These are phyloP conservation scores for Lapara coniferarum DNA, from an alignment of 2,888 invertebrate genomes.

Conservation along the genomic window DNA sequence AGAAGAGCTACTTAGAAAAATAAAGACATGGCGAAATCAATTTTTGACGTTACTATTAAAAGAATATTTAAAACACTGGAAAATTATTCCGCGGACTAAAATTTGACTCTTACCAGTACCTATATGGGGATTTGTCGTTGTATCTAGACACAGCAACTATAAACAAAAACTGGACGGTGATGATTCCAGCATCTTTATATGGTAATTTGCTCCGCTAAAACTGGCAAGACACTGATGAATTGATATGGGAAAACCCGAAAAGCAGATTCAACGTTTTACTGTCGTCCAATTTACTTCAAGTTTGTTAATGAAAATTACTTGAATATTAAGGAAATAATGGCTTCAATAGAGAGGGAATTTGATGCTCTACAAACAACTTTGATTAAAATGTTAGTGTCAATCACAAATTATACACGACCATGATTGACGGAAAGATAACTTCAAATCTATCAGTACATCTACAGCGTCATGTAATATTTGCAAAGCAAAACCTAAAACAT, in stretches of 20 bases:
- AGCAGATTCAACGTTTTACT: neutral
- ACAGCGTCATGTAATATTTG: no score
- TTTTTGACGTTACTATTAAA: no score
- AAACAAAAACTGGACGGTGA: neutral
- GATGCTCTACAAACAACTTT: conserved; percentile 1
- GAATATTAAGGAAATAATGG: conserved; percentile 1
- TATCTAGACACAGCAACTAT: neutral
- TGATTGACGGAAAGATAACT: neutral
- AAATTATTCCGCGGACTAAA: no score
- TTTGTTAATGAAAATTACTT: neutral
- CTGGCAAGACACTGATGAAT: neutral
- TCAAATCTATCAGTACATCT: neutral
- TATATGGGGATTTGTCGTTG: neutral
- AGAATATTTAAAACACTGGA: no score
- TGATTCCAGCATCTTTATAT: neutral
- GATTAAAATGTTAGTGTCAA: neutral
- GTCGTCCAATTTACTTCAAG: neutral
- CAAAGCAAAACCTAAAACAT: no score
- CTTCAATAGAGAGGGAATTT: conserved; percentile 2
- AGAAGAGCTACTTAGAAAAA: neutral
- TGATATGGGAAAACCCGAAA: neutral
- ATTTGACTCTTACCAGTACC: no score
- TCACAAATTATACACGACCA: neutral
- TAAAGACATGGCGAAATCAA: neutral
- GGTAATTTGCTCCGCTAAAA: neutral